Evolutionary conservation across 1,140 invertebrate species (phyloP).

Genomic region (Platorchestia sp.): DNA sequence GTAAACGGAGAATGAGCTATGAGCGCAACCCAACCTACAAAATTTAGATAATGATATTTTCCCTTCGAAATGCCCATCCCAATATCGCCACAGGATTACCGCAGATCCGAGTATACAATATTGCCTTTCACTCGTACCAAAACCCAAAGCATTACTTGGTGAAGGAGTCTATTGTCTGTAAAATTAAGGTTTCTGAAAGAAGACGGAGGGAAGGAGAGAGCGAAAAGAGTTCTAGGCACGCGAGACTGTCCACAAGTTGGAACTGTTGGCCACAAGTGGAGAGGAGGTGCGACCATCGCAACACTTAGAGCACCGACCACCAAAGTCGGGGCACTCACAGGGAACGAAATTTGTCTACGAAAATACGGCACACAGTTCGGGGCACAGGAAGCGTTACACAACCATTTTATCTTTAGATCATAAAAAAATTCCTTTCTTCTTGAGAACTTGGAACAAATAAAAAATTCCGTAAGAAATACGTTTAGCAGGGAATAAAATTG

Average conservation of each 20-base stretch:
- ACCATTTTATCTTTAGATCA: background rate
- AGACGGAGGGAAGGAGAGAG: background rate
- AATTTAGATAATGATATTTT: too few species aligned
- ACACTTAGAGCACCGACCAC: background rate
- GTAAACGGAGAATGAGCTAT: too few species aligned
- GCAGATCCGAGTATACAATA: too few species aligned
- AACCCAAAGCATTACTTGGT: background rate
- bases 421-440: background rate
- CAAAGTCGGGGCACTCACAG: background rate
- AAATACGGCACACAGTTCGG: background rate
- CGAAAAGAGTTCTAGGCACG: background rate
- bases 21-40: too few species aligned
- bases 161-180: background rate
- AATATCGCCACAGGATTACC: too few species aligned
- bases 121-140: background rate
- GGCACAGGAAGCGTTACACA: background rate
- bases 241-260: background rate
- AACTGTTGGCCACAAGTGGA: too few species aligned
- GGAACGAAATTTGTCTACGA: background rate
- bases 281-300: too few species aligned
- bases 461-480: background rate
- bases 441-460: background rate
- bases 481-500: background rate
- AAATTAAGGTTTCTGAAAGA: background rate
- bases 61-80: too few species aligned